phyloP scores from a whole-genome alignment of 2,797 vertebrate genomes.

The Harpagifer antarcticus region DNA sequence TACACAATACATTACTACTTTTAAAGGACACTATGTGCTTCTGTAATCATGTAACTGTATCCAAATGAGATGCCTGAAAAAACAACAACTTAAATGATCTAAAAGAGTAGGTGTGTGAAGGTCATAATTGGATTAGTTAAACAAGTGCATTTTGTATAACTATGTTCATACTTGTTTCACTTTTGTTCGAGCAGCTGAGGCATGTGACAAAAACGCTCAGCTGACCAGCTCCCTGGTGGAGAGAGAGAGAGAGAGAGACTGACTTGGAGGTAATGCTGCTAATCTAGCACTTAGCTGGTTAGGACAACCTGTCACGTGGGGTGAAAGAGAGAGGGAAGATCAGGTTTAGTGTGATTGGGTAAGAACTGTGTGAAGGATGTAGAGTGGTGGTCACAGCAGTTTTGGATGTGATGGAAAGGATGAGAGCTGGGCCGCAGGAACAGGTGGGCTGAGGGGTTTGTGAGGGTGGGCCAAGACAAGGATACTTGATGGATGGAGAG shows the following conservation, averaged over 20 bases:
- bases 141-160: conserved; percentile 31
- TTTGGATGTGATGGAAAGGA: conserved; percentile 51
- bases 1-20: not conserved
- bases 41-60: conserved; percentile 10
- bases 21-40: not conserved
- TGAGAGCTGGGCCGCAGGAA: conserved; percentile 34
- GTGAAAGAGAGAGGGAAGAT: conserved; percentile 17
- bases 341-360: conserved; percentile 43
- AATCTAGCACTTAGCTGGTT: conserved; percentile 78
- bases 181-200: conserved; percentile 45
- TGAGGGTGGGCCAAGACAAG: conserved; percentile 6
- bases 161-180: conserved; percentile 30
- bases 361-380: conserved; percentile 30
- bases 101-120: conserved; percentile 1
- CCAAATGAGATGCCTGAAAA: not conserved
- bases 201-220: conserved; percentile 60
- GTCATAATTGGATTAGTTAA: conserved; percentile 15
- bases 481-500: conserved; percentile 31
- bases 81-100: not conserved
- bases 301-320: conserved; percentile 67
- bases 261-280: conserved; percentile 73
- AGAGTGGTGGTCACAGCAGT: conserved; percentile 36
- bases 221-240: conserved; percentile 59
- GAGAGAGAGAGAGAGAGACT: conserved; percentile 50
- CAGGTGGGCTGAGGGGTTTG: conserved; percentile 39